A percentile compares a stretch with the other conserved stretches of the same genome.
phyloP scores from a whole-genome alignment of 2,113 vertebrate genomes.

The Mystacornis crossleyi region DNA sequence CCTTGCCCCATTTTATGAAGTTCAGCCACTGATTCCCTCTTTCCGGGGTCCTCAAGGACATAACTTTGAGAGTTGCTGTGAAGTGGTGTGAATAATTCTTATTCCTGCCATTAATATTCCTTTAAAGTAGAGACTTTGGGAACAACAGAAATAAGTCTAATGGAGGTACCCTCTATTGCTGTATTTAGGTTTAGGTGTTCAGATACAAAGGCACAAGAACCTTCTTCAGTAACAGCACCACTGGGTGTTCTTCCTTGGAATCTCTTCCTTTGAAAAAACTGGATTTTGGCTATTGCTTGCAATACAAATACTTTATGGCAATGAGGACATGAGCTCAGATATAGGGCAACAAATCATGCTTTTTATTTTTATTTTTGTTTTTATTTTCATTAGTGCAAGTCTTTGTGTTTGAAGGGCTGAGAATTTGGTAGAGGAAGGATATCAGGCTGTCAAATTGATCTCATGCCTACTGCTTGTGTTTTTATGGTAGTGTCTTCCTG shows the following conservation, averaged over 20 bases:
- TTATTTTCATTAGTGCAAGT: not conserved
- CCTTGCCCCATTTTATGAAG: not conserved
- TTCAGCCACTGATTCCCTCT: not conserved
- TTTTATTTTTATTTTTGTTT: not conserved
- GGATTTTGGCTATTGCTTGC: not conserved
- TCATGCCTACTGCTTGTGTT: not conserved
- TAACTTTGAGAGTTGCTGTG: not conserved
- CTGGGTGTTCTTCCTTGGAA: not conserved
- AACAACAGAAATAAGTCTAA: not conserved
- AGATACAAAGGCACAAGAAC: not conserved
- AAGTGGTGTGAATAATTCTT: not conserved
- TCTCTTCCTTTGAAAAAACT: not conserved
- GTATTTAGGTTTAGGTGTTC: not conserved
- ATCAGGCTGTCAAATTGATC: not conserved
- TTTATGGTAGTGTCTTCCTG: not conserved
- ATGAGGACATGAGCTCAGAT: not conserved
- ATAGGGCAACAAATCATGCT: not conserved
- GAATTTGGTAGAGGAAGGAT: not conserved
- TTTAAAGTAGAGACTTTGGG: not conserved
- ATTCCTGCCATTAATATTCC: not conserved
- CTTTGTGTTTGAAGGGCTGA: not conserved
- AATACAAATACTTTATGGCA: not conserved
- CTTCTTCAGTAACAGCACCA: not conserved
- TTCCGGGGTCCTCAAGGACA: not conserved
- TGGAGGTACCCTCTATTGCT: not conserved